Percentiles rank a stretch among this genome's conserved stretches.
Conservation (phyloP, 1,140 invertebrate species). For the Coenobita brevimanus region DNA sequence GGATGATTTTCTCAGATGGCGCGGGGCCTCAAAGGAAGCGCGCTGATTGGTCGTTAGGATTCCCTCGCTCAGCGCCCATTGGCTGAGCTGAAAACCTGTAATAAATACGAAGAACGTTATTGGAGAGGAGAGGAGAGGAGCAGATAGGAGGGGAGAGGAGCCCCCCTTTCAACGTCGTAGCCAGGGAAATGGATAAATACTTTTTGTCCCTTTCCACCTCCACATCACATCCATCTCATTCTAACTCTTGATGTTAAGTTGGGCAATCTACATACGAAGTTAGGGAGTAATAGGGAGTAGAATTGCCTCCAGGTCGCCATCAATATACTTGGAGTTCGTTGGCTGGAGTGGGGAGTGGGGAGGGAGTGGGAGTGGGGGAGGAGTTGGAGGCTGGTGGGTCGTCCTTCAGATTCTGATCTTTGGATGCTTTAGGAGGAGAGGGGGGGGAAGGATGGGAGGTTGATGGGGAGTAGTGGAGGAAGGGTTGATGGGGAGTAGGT, state of each 20-base stretch:
- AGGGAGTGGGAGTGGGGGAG: too few species aligned
- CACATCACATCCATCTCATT: slow-evolving; percentile 68
- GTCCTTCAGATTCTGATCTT: slow-evolving; percentile 50
- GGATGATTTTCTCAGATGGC: slow-evolving; percentile 68
- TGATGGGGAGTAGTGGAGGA: too few species aligned
- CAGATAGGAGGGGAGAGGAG: too few species aligned
- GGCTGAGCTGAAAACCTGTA: slow-evolving; percentile 67
- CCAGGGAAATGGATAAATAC: slow-evolving; percentile 69
- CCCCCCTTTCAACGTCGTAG: too few species aligned
- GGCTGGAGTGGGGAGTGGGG: too few species aligned
- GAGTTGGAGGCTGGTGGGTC: not conserved
- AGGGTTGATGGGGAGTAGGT: too few species aligned
- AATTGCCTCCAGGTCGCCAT: slow-evolving; percentile 60
- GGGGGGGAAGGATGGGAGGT: not conserved
- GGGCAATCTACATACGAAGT: slow-evolving; percentile 68
- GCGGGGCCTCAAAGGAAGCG: slow-evolving; percentile 64
- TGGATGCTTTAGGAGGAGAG: slow-evolving; percentile 9
- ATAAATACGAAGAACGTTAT: slow-evolving; percentile 69
- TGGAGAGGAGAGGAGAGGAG: too few species aligned
- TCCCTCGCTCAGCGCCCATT: slow-evolving; percentile 63
- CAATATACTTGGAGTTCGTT: slow-evolving; percentile 60
- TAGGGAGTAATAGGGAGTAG: slow-evolving; percentile 65
- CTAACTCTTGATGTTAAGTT: slow-evolving; percentile 68
- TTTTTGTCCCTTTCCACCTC: slow-evolving; percentile 65
- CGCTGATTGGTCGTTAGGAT: slow-evolving; percentile 64